phyloP scores from a whole-genome alignment of 92 coral and sea anemone genomes.

The Heliopora coerulea region DNA sequence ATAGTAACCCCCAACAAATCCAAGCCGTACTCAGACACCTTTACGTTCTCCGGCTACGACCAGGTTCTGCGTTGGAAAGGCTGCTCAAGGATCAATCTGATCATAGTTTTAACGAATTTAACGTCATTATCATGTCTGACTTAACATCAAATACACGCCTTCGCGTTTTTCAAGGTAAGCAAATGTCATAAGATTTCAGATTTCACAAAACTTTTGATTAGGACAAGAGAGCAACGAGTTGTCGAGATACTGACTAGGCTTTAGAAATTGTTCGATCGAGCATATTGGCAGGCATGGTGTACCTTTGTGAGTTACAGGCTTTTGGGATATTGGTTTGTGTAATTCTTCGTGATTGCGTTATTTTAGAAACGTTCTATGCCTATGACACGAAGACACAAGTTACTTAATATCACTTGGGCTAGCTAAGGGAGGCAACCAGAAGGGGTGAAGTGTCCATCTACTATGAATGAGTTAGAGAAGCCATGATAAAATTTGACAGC shows the following conservation, averaged over 20 bases:
- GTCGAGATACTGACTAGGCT: too few relatives aligned
- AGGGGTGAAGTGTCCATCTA: not conserved
- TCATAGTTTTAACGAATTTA: not conserved
- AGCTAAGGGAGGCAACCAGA: not conserved
- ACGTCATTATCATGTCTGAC: not conserved
- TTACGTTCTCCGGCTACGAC: not conserved
- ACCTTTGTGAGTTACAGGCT: too few relatives aligned
- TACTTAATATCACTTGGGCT: not conserved
- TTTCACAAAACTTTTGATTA: too few relatives aligned
- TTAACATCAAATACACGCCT: conserved; percentile 20
- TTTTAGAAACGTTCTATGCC: conserved; percentile 12
- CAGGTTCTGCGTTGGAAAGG: not conserved
- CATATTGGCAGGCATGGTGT: not conserved
- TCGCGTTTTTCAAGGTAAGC: conserved; percentile 18
- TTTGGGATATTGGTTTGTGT: not conserved
- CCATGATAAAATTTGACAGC: not conserved
- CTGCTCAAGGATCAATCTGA: not conserved
- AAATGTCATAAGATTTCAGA: not conserved
- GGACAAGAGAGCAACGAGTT: too few relatives aligned
- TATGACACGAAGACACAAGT: not conserved
- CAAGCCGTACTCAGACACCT: conserved; percentile 3
- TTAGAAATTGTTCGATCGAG: not conserved
- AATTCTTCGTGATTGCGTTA: not conserved
- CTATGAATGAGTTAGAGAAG: not conserved
- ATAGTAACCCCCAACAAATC: conserved; percentile 45